Percentiles rank a stretch among this genome's conserved stretches.
Conservation (phyloP, 2,113 vertebrate genomes). For the Prionailurus viverrinus region DNA sequence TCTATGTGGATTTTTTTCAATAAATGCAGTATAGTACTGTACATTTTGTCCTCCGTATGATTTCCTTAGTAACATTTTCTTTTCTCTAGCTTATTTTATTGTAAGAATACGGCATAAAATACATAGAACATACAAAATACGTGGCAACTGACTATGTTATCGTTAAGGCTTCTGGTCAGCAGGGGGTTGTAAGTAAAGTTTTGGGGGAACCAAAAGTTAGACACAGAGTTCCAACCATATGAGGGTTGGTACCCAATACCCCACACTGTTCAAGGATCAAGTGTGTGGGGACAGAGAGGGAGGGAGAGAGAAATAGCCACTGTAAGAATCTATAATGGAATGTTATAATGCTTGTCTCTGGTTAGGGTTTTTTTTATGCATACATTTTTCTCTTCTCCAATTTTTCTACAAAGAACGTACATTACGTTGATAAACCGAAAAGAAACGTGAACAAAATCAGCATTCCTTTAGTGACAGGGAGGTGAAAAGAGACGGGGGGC, state of each 20-base stretch:
- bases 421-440: not conserved
- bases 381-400: not conserved
- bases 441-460: not conserved
- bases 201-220: not conserved
- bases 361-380: not conserved
- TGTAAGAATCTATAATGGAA: not conserved
- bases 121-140: not conserved
- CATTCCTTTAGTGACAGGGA: not conserved
- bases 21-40: not conserved
- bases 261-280: not conserved
- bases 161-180: not conserved
- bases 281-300: not conserved
- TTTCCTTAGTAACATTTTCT: not conserved
- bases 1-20: not conserved
- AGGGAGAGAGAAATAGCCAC: not conserved
- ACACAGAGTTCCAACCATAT: not conserved
- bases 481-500: not conserved
- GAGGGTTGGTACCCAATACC: not conserved
- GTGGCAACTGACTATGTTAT: not conserved
- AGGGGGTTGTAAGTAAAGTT: not conserved
- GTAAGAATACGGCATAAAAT: not conserved
- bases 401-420: constrained; percentile 23
- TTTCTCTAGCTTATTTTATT: not conserved
- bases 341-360: constrained; percentile 7
- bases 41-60: not conserved